These are phyloP conservation scores for Neogale vison DNA, from an alignment of 2,113 vertebrate genomes.

Conservation along the genomic window DNA sequence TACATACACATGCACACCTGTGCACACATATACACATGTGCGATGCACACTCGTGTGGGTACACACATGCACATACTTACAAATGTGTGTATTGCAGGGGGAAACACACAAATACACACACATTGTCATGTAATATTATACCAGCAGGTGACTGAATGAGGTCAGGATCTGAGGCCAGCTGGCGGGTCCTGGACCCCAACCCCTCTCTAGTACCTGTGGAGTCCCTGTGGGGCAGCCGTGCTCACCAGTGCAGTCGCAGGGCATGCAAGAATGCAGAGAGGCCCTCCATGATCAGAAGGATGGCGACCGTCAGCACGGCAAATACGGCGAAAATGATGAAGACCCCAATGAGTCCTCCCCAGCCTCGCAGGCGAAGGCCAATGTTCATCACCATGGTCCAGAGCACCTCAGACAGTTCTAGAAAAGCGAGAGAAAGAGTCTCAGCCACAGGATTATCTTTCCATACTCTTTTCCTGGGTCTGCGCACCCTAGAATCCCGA, in stretches of 20 bases:
- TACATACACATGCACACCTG: not conserved
- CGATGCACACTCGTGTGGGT: accelerated
- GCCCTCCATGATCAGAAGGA: constrained; percentile 92
- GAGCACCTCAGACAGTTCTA: constrained; percentile 92
- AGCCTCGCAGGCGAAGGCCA: constrained; percentile 72
- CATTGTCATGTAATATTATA: not conserved
- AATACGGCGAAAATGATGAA: constrained; percentile 87
- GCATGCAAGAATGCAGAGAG: constrained; percentile 92
- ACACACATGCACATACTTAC: too few species aligned
- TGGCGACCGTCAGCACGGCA: constrained; percentile 88
- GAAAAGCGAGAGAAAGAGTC: not conserved
- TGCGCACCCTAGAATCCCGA: too few species aligned
- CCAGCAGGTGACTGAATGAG: not conserved
- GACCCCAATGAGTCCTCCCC: constrained; percentile 83
- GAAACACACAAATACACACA: not conserved
- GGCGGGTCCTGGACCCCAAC: not conserved
- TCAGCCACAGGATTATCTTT: accelerated
- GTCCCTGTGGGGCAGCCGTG: accelerated
- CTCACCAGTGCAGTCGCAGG: constrained; percentile 90
- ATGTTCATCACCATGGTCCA: constrained; percentile 90
- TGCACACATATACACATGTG: not conserved
- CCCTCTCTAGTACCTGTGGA: accelerated
- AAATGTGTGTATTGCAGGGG: accelerated
- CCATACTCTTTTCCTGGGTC: not conserved
- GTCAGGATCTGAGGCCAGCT: not conserved